Evolutionary conservation across 2,888 invertebrate genomes (phyloP).

Genomic region (Pterostichus niger): DNA sequence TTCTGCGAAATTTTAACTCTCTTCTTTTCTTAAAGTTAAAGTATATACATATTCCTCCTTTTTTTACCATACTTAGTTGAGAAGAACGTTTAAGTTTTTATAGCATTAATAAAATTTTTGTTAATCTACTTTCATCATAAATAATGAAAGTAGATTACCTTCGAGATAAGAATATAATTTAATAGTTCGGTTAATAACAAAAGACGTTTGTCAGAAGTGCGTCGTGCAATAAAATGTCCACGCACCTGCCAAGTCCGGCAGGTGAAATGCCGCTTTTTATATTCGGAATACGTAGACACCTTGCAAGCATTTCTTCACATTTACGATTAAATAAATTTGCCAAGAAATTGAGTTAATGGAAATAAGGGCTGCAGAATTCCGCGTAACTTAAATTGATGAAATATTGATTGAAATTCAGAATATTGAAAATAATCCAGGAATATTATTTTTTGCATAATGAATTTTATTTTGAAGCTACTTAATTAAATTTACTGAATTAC

Average conservation of each 20-base stretch:
- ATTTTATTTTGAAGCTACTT: conserved; percentile 9
- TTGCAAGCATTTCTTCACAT: neutral
- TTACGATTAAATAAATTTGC: conserved; percentile 11
- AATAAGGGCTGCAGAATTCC: neutral
- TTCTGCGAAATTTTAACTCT: no score
- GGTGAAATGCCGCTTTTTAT: conserved; percentile 19
- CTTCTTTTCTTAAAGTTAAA: no score
- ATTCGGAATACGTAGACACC: neutral
- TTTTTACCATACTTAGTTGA: no score
- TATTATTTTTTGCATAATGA: neutral
- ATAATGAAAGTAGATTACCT: conserved; percentile 6
- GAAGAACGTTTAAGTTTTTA: neutral
- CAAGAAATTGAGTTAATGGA: conserved; percentile 16
- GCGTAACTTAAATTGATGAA: conserved; percentile 21
- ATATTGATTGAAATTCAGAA: neutral
- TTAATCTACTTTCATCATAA: conserved; percentile 3
- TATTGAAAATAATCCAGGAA: conserved; percentile 1
- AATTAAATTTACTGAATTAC: conserved; percentile 1
- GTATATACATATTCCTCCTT: no score
- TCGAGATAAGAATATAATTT: conserved; percentile 12
- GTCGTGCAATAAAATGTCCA: conserved; percentile 2
- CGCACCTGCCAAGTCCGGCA: conserved; percentile 5
- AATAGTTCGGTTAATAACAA: neutral
- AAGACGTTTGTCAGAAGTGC: conserved; percentile 9
- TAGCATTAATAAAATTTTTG: neutral